These are phyloP conservation scores for Hippocampus comes DNA, from an alignment of 2,113 vertebrate species.

Conservation along the genomic window DNA sequence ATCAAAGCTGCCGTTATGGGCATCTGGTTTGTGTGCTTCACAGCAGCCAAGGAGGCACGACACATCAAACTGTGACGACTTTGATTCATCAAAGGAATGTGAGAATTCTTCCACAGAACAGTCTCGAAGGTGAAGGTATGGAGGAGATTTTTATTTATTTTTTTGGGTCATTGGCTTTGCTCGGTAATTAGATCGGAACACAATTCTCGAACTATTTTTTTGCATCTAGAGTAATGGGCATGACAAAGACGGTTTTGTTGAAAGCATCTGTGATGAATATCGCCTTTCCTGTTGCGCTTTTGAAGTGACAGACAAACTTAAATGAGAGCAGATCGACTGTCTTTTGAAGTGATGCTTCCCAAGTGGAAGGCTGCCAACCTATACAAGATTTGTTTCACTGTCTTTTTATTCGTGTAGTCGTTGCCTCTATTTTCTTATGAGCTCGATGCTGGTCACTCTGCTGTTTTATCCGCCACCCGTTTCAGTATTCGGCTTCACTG, in stretches of 20 bases:
- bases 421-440: not conserved
- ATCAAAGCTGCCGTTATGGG: slow-evolving; percentile 5
- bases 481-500: not conserved
- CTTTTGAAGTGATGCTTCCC: not conserved
- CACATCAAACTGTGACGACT: slow-evolving; percentile 1
- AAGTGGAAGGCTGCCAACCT: not conserved
- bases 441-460: not conserved
- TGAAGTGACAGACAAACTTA: slow-evolving; percentile 3
- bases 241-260: not conserved
- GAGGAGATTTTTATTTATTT: not conserved
- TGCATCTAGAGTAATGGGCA: not conserved
- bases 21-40: slow-evolving; percentile 13
- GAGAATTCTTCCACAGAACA: not conserved
- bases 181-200: not conserved
- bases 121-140: slow-evolving; percentile 1
- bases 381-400: not conserved
- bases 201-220: too few species aligned
- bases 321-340: not conserved
- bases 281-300: not conserved
- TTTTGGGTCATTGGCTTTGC: not conserved
- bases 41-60: slow-evolving; percentile 7
- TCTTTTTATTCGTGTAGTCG: not conserved
- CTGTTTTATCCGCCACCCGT: not conserved
- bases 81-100: slow-evolving; percentile 30
- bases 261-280: not conserved